A percentile compares a stretch with the other conserved stretches of the same genome.
These are phyloP conservation scores for Natrix natrix DNA, from an alignment of 2,797 vertebrate genomes.

Conservation along the genomic window DNA sequence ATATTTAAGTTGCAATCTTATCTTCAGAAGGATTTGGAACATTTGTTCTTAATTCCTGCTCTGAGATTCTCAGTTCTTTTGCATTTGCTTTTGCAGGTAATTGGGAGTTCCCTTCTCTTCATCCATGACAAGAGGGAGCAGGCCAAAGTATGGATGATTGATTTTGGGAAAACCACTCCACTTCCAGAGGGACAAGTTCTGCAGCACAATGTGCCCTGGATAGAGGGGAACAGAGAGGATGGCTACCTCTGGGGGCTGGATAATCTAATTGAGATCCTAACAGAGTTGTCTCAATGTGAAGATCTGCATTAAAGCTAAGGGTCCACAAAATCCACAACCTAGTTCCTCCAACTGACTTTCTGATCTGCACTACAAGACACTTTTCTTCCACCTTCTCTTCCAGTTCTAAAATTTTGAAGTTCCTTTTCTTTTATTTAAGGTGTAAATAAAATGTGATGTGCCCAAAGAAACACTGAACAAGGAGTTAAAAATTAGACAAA, in stretches of 20 bases:
- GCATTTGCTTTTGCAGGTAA: conserved; percentile 78
- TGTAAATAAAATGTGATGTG: conserved; percentile 57
- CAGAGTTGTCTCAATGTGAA: conserved; percentile 71
- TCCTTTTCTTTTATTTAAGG: conserved; percentile 61
- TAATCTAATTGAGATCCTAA: conserved; percentile 90
- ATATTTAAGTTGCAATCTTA: background rate
- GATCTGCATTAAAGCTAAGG: conserved; percentile 61
- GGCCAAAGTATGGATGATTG: conserved; percentile 99
- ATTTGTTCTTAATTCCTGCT: background rate
- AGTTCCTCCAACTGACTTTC: conserved; percentile 59
- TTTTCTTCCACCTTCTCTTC: conserved; percentile 56
- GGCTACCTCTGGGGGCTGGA: conserved; percentile 94
- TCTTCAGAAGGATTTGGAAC: background rate
- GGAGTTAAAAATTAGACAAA: conserved; percentile 23
- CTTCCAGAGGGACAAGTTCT: conserved; percentile 88
- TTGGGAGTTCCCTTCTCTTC: conserved; percentile 96
- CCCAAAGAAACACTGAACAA: conserved; percentile 59
- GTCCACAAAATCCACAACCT: conserved; percentile 36
- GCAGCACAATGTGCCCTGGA: conserved; percentile 83
- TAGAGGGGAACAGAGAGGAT: conserved; percentile 94
- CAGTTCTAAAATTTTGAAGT: conserved; percentile 48
- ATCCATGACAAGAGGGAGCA: conserved; percentile 91
- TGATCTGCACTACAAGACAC: conserved; percentile 73
- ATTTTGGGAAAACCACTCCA: conserved; percentile 97
- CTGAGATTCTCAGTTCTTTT: background rate